Evolutionary conservation across 2,888 invertebrate genomes (phyloP), one percentile per base, ranked within the genome.

Genomic region (Andrena minutula): DNA sequence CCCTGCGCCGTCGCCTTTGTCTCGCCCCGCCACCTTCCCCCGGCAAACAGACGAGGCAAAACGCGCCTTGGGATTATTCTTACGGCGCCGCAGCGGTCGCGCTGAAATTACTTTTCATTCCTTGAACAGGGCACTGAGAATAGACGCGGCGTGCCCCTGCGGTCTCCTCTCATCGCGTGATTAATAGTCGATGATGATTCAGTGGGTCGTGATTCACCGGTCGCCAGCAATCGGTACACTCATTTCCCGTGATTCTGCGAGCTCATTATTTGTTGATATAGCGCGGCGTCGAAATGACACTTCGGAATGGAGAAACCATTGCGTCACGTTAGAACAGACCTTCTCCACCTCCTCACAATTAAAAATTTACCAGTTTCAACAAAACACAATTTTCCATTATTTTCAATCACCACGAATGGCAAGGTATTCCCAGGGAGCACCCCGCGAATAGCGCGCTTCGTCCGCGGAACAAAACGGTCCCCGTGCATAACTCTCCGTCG

Each of bases 101-200:
- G 65, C 51, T 20, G 35, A 61, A 53, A 60, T 79, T 66, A 41
- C 79, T 79, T 60, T 51, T 20, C 66, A 30, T n/a, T n/a, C 23
- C 35, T 35, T 20, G 26, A 30, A 53, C 4, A 28, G 26, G 23
- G 23, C 23, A 6, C 12, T 41, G 63, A 16, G 41, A 47, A 63
- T 60, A 49, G 53, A 75, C 51, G 49, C 28, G 10, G 26, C 16
- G 35, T 16, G 3, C 5, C 6, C 2, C 16, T 3, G 63, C 53
- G 41, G 20, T n/a, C 8, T 16, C 8, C 3, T 58, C 10, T 20
- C 23, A 10, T 32, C 10, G 26, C 49, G 35, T 58, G 79, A 76
- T 79, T 78, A 65, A 75, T 79, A 41, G 68, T 75, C 70, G 60
- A 75, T 78, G 41, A 64, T 74, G 83, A 79, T 73, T 79, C 79